These are phyloP conservation scores for Nomada flava DNA, from an alignment of 2,888 invertebrate genomes.

Conservation along the genomic window DNA sequence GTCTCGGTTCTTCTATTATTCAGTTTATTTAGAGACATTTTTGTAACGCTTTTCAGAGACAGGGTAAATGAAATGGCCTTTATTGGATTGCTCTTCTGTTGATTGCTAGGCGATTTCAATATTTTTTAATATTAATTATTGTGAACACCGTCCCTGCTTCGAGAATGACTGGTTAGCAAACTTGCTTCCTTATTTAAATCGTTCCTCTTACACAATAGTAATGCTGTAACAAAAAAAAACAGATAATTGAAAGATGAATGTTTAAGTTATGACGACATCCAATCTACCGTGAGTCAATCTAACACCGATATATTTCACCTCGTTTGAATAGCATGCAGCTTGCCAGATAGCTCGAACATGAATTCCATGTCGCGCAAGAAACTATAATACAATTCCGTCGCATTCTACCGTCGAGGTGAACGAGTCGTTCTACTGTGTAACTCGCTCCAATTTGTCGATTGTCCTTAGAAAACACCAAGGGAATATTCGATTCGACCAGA, in stretches of 20 bases:
- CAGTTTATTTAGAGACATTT: not conserved
- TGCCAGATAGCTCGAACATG: conserved; percentile 6
- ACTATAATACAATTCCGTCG: conserved; percentile 38
- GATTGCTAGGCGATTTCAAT: not conserved
- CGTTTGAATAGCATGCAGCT: conserved; percentile 27
- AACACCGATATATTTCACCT: conserved; percentile 14
- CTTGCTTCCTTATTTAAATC: too few species aligned
- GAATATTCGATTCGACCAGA: conserved; percentile 39
- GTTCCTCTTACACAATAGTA: not conserved
- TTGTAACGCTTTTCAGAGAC: not conserved
- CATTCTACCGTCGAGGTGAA: conserved; percentile 43
- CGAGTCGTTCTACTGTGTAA: conserved; percentile 37
- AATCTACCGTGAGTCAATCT: conserved; percentile 22
- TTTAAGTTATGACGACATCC: conserved; percentile 10
- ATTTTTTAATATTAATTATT: too few species aligned
- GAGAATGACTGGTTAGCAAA: too few species aligned
- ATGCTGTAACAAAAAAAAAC: not conserved
- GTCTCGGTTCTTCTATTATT: not conserved
- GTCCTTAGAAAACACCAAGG: conserved; percentile 37
- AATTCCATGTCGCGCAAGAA: conserved; percentile 37
- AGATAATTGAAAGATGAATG: not conserved
- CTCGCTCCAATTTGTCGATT: conserved; percentile 50
- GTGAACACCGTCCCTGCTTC: too few species aligned
- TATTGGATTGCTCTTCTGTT: not conserved
- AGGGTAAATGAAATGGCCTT: not conserved